These are phyloP conservation scores for Lynx canadensis DNA, from an alignment of 2,113 vertebrate genomes.

Conservation along the genomic window DNA sequence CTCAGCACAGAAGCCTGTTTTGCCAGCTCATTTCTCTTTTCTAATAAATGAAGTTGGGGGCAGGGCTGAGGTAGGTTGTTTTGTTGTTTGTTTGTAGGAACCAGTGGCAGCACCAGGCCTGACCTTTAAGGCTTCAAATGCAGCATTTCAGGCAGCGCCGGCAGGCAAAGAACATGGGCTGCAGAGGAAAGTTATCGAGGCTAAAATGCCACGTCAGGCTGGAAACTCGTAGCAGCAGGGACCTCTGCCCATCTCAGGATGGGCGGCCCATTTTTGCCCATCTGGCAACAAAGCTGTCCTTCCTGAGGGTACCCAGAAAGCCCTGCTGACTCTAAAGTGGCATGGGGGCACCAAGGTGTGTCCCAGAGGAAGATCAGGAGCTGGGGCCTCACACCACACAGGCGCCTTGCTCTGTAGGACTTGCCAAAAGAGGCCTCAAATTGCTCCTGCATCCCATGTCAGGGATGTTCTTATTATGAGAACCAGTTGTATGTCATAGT, in stretches of 20 bases:
- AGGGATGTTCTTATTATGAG: neutral
- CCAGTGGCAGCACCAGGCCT: conserved; percentile 53
- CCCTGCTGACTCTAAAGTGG: neutral
- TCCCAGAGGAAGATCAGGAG: neutral
- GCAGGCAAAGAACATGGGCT: neutral
- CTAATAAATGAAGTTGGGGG: conserved; percentile 3
- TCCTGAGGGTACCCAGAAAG: neutral
- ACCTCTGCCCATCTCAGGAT: neutral
- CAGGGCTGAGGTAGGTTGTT: conserved; percentile 30
- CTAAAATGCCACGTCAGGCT: conserved; percentile 70
- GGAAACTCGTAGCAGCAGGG: neutral
- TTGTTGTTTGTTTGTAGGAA: conserved; percentile 57
- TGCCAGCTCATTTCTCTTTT: neutral
- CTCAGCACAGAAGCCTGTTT: neutral
- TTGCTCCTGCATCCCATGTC: neutral
- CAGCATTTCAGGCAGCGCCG: conserved; percentile 48
- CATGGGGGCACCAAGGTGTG: neutral
- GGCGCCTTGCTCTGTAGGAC: neutral
- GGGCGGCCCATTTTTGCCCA: neutral
- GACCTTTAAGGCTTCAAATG: conserved; percentile 79
- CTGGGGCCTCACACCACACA: too few relatives aligned
- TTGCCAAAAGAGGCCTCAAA: neutral
- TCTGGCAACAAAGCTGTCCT: neutral
- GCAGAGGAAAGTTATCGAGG: conserved; percentile 46
- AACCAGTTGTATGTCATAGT: neutral